phyloP scores from a whole-genome alignment of 2,113 vertebrate species.

The Eublepharis macularius region DNA sequence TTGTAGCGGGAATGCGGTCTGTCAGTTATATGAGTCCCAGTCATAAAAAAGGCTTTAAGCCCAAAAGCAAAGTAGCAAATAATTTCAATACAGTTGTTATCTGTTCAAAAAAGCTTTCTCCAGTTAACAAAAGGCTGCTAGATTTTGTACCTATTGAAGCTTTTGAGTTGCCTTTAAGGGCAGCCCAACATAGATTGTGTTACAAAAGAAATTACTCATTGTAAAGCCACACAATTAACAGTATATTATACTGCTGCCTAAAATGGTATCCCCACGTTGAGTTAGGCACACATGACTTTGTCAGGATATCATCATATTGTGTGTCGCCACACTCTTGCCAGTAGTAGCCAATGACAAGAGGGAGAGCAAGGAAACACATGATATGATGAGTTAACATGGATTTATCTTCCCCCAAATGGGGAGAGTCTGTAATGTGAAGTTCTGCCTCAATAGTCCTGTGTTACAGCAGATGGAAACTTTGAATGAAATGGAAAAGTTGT shows the following conservation, averaged over 20 bases:
- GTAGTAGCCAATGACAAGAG: background rate
- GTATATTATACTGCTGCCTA: background rate
- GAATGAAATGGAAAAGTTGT: slow-evolving; percentile 19
- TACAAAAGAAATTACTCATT: background rate
- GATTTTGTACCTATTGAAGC: no score
- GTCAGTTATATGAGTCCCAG: no score
- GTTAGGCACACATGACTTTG: background rate
- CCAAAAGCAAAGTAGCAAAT: no score
- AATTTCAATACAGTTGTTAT: no score
- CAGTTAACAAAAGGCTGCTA: no score
- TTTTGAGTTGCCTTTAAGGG: no score
- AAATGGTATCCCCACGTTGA: background rate
- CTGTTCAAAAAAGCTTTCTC: no score
- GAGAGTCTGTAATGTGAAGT: background rate
- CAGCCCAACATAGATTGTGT: rapidly evolving
- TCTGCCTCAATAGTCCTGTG: background rate
- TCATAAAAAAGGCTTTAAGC: no score
- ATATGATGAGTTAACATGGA: background rate
- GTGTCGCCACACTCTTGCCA: background rate
- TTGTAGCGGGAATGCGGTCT: no score
- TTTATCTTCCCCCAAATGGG: no score
- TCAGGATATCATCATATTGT: background rate
- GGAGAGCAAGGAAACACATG: background rate
- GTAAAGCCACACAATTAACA: background rate
- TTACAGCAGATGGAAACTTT: background rate